phyloP scores from a whole-genome alignment of 92 coral and sea anemone genomes.

The Nematostella vectensis region DNA sequence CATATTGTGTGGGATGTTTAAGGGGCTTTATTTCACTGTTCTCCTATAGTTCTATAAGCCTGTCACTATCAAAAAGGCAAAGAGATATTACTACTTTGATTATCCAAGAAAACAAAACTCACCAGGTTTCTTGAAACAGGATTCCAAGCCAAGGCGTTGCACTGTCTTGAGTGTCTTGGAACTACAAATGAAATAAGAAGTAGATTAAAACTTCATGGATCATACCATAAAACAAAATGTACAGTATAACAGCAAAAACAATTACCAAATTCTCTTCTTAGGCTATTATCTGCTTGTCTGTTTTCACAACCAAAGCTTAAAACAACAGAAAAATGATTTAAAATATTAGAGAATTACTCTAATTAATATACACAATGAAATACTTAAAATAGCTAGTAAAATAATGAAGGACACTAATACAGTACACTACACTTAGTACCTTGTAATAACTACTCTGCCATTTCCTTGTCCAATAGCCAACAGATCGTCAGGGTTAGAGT shows the following conservation, averaged over 20 bases:
- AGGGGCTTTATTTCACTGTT: too few relatives aligned
- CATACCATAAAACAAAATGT: background rate
- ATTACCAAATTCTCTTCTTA: slow-evolving; percentile 80
- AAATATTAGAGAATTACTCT: too few relatives aligned
- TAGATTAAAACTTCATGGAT: background rate
- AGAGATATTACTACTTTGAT: too few relatives aligned
- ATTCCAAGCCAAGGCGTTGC: slow-evolving; percentile 94
- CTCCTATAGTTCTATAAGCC: too few relatives aligned
- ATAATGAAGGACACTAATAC: background rate
- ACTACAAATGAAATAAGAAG: slow-evolving; percentile 31
- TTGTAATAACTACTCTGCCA: slow-evolving; percentile 82
- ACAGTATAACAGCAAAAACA: background rate
- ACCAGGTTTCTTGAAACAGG: slow-evolving; percentile 81
- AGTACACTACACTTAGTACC: too few relatives aligned
- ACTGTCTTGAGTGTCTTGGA: slow-evolving; percentile 86
- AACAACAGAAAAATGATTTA: too few relatives aligned
- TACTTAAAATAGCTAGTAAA: background rate
- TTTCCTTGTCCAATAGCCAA: slow-evolving; percentile 93
- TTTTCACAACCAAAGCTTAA: slow-evolving; percentile 60
- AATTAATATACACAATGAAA: background rate
- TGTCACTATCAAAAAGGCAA: too few relatives aligned
- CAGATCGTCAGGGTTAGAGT: slow-evolving; percentile 69
- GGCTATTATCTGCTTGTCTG: slow-evolving; percentile 39
- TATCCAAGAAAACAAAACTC: too few relatives aligned
- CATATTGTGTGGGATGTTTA: too few relatives aligned